These are phyloP conservation scores for Battus philenor DNA, from an alignment of 1,140 invertebrate genomes.

Conservation along the genomic window DNA sequence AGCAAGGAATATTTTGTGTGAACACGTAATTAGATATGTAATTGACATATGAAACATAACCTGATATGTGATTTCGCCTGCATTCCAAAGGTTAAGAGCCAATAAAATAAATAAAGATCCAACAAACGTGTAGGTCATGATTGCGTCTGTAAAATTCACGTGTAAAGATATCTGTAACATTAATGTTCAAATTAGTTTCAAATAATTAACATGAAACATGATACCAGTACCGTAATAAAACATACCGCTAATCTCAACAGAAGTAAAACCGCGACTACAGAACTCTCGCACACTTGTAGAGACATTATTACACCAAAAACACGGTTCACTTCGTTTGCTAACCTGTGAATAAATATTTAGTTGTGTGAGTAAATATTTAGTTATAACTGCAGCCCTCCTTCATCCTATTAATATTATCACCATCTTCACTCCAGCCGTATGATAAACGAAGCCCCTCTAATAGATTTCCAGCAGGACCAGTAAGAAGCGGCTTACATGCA, in stretches of 20 bases:
- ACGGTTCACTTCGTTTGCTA: conserved; percentile 56
- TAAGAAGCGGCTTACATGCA: no score
- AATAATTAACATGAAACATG: not conserved
- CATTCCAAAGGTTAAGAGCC: conserved; percentile 60
- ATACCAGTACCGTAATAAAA: conserved; percentile 4
- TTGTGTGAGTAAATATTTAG: no score
- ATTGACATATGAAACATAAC: no score
- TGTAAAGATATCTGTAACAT: conserved; percentile 47
- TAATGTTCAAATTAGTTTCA: not conserved
- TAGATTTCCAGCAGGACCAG: no score
- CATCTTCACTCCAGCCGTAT: no score
- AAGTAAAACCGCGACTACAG: conserved; percentile 60
- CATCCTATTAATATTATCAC: no score
- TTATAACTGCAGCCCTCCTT: no score
- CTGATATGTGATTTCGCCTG: conserved; percentile 63
- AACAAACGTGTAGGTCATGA: conserved; percentile 65
- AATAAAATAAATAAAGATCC: conserved; percentile 51
- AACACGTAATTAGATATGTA: no score
- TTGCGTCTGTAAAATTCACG: conserved; percentile 54
- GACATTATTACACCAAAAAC: conserved; percentile 68
- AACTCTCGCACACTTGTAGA: conserved; percentile 66
- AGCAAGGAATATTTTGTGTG: no score
- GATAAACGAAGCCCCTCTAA: no score
- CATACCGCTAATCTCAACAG: conserved; percentile 61
- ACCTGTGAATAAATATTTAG: no score